Conservation (phyloP, 2,113 vertebrate species). For the Phalacrocorax brasilianus region DNA sequence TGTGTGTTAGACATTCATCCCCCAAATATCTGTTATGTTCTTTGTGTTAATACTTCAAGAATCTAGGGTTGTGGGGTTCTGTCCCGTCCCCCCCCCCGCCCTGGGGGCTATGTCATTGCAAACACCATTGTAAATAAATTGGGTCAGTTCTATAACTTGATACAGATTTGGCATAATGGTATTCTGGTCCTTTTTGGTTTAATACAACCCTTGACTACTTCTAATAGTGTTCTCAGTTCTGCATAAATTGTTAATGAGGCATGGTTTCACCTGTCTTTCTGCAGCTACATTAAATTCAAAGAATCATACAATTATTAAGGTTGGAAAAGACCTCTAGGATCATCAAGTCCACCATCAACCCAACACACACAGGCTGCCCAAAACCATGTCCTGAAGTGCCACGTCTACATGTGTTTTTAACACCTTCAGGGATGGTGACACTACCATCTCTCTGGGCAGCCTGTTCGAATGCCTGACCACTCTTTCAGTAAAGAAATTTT, state of each 20-base stretch:
- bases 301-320: too few species aligned
- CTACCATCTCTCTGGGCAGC: too few species aligned
- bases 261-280: not conserved
- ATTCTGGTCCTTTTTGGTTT: not conserved
- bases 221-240: not conserved
- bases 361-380: too few species aligned
- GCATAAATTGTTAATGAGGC: not conserved
- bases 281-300: not conserved
- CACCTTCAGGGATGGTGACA: too few species aligned
- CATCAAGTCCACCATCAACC: too few species aligned
- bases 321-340: too few species aligned
- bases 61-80: too few species aligned
- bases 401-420: too few species aligned
- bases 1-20: not conserved
- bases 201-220: not conserved
- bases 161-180: not conserved
- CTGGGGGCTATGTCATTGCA: not conserved
- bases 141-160: not conserved
- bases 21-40: not conserved
- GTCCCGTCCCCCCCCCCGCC: too few species aligned
- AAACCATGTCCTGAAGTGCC: too few species aligned
- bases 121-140: not conserved
- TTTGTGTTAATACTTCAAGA: not conserved
- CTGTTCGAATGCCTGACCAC: too few species aligned
- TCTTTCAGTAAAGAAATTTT: too few species aligned